Evolutionary conservation across 2,797 vertebrate genomes (phyloP).

Genomic region (Trachops cirrhosus): DNA sequence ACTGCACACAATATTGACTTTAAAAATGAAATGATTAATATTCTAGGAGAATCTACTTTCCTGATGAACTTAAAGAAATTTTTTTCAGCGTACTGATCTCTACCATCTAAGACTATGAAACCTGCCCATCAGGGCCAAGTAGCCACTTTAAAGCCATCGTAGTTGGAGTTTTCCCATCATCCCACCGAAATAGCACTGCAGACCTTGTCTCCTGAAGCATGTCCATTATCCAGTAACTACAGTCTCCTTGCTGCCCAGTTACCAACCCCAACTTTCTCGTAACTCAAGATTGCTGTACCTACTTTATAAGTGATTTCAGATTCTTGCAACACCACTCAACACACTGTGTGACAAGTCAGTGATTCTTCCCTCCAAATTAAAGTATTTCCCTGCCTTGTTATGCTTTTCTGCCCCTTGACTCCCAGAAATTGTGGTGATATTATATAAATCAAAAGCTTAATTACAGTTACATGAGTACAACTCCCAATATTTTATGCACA

Average conservation of each 20-base stretch:
- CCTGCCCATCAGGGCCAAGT: background rate
- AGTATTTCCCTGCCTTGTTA: background rate
- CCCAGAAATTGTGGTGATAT: background rate
- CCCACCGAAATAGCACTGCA: background rate
- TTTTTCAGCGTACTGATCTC: background rate
- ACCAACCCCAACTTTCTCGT: background rate
- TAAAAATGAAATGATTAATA: slow-evolving; percentile 17
- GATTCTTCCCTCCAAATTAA: background rate
- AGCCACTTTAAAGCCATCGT: background rate
- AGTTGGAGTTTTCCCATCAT: background rate
- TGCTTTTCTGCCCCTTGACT: background rate
- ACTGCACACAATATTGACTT: background rate
- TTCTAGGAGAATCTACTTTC: background rate
- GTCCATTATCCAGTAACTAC: background rate
- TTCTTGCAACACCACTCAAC: background rate
- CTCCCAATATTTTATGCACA: background rate
- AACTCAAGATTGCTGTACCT: background rate
- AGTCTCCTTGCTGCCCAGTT: background rate
- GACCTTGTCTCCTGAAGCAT: background rate
- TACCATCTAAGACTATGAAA: background rate
- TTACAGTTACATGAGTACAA: background rate
- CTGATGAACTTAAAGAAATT: background rate
- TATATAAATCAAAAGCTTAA: background rate
- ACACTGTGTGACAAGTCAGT: background rate
- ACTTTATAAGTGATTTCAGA: background rate